Conservation (phyloP, 1,140 invertebrate species). For the Stegodyphus mimosarum region DNA sequence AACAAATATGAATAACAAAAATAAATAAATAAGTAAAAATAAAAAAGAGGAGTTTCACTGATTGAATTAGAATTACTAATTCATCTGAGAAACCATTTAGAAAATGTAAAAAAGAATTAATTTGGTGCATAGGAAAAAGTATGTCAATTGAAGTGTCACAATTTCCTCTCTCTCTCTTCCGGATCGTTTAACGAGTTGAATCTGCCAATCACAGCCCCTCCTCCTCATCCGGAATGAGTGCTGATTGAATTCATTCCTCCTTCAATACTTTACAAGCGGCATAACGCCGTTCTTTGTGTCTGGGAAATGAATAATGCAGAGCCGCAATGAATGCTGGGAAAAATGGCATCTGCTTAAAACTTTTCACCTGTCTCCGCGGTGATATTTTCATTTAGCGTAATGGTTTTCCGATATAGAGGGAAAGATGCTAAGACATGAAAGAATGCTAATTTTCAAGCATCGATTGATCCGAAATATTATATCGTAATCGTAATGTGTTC, state of each 20-base stretch:
- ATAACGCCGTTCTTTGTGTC: slow-evolving; percentile 18
- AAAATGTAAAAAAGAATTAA: slow-evolving; percentile 36
- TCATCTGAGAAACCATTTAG: too few species aligned
- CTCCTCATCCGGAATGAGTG: neutral
- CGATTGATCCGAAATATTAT: too few species aligned
- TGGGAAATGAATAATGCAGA: slow-evolving; percentile 25
- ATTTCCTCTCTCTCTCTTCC: too few species aligned
- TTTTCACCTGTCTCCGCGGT: slow-evolving; percentile 20
- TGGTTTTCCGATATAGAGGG: neutral
- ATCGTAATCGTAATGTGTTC: too few species aligned
- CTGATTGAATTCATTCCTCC: slow-evolving; percentile 5
- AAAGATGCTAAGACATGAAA: too few species aligned
- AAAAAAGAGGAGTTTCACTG: too few species aligned
- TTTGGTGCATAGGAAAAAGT: slow-evolving; percentile 25
- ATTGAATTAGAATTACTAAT: too few species aligned
- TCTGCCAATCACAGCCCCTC: neutral
- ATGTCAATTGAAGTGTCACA: neutral
- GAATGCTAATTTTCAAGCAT: too few species aligned
- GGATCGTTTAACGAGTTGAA: neutral
- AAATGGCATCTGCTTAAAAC: slow-evolving; percentile 26
- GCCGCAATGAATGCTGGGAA: neutral
- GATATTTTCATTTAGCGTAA: slow-evolving; percentile 12
- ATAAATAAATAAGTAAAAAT: too few species aligned
- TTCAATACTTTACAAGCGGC: neutral
- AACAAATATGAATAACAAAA: too few species aligned